Percentiles rank a stretch among this genome's conserved stretches.
Conservation (phyloP, 2,113 vertebrate species). For the Passer montanus region DNA sequence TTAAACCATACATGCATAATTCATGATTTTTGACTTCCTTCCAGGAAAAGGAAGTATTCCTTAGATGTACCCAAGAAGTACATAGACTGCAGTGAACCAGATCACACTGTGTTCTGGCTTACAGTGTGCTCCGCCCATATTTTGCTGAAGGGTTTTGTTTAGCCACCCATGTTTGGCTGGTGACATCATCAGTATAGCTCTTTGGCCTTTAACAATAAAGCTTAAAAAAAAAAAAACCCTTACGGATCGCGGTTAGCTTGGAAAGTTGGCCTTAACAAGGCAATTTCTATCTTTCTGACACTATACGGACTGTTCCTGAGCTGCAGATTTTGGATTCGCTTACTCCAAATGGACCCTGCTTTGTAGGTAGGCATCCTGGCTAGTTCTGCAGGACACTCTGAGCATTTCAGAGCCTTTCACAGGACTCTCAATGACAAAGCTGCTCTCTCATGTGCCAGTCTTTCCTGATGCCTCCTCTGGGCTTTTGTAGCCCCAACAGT, state of each 20-base stretch:
- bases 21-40: neutral
- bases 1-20: neutral
- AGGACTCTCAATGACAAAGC: neutral
- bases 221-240: neutral
- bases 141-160: neutral
- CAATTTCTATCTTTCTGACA: neutral
- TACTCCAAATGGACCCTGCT: neutral
- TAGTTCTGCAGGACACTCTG: neutral
- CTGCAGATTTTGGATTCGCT: neutral
- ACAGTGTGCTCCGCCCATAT: neutral
- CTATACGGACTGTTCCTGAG: neutral
- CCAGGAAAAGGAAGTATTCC: neutral
- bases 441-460: rapidly evolving
- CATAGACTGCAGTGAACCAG: neutral
- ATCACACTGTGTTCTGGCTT: neutral
- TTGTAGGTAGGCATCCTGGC: neutral
- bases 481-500: rapidly evolving
- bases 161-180: neutral
- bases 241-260: neutral
- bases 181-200: neutral
- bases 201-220: neutral
- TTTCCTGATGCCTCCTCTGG: neutral
- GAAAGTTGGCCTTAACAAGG: neutral
- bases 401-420: neutral
- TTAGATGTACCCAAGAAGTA: neutral